phyloP scores from a whole-genome alignment of 2,797 vertebrate species.

The Sebastes vulpes region DNA sequence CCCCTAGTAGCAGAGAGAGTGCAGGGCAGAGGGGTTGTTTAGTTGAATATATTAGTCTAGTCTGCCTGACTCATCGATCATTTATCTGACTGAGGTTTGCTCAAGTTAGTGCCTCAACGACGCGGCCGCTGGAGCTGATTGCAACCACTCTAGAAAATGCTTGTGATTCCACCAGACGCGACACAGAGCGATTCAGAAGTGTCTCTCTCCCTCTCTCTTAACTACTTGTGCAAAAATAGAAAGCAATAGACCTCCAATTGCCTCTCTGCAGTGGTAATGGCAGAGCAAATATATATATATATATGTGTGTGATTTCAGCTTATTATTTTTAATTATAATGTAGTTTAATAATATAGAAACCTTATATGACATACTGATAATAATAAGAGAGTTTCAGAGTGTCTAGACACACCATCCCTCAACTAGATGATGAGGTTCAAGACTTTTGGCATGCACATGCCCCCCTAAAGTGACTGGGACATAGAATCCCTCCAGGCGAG shows the following conservation, averaged over 20 bases:
- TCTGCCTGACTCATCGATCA: too few relatives aligned
- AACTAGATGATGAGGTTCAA: background rate
- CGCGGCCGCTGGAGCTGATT: too few relatives aligned
- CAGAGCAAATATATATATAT: background rate
- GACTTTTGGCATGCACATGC: background rate
- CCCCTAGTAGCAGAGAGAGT: too few relatives aligned
- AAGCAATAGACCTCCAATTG: background rate
- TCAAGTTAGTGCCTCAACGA: too few relatives aligned
- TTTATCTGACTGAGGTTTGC: too few relatives aligned
- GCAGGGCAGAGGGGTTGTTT: too few relatives aligned
- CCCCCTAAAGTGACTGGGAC: background rate
- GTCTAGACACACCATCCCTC: background rate
- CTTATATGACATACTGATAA: background rate
- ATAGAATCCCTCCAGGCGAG: background rate
- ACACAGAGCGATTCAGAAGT: too few relatives aligned
- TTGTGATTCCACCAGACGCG: too few relatives aligned
- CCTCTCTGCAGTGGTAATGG: background rate
- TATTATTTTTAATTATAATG: background rate
- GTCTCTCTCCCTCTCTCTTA: background rate
- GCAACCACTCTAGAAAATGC: too few relatives aligned
- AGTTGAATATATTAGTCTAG: too few relatives aligned
- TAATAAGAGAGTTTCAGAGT: background rate
- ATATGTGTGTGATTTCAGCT: background rate
- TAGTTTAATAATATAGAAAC: background rate
- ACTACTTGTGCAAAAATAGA: background rate